These are phyloP conservation scores for Venturia canescens DNA, from an alignment of 1,140 invertebrate species.

Conservation along the genomic window DNA sequence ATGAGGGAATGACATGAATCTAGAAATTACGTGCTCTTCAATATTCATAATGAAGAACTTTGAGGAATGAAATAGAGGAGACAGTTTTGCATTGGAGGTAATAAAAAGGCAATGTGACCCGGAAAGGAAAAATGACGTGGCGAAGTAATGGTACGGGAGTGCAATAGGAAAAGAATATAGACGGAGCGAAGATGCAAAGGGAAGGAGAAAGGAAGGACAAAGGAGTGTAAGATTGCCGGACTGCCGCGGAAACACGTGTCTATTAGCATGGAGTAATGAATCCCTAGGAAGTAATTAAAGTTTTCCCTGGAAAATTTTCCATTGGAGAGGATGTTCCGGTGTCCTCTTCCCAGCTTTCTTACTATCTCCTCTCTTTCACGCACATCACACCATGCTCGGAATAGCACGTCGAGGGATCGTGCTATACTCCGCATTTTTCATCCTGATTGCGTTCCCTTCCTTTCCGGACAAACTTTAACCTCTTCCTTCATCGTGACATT, in stretches of 20 bases:
- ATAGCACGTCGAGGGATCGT: slow-evolving; percentile 33
- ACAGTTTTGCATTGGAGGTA: slow-evolving; percentile 24
- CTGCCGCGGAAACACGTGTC: slow-evolving; percentile 62
- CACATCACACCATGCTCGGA: slow-evolving; percentile 16
- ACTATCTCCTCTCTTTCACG: neutral
- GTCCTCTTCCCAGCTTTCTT: slow-evolving; percentile 18
- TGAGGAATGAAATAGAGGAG: slow-evolving; percentile 58
- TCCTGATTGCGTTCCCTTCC: slow-evolving; percentile 52
- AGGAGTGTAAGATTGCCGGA: slow-evolving; percentile 32
- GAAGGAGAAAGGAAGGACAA: slow-evolving; percentile 19
- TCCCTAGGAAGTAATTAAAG: slow-evolving; percentile 72
- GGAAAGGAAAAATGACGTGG: neutral
- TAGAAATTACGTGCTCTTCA: slow-evolving; percentile 55
- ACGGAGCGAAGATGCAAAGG: neutral
- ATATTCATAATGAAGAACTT: slow-evolving; percentile 66
- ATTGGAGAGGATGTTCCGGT: slow-evolving; percentile 37
- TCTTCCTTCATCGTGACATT: slow-evolving; percentile 45
- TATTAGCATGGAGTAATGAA: slow-evolving; percentile 73
- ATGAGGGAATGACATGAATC: neutral
- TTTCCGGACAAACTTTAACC: slow-evolving; percentile 47
- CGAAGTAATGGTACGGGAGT: neutral
- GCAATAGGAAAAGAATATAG: neutral
- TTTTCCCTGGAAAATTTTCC: slow-evolving; percentile 66
- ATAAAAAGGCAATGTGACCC: neutral
- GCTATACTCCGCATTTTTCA: slow-evolving; percentile 65